Conservation (phyloP, 2,797 vertebrate species). For the Melanotaenia maccullochi region DNA sequence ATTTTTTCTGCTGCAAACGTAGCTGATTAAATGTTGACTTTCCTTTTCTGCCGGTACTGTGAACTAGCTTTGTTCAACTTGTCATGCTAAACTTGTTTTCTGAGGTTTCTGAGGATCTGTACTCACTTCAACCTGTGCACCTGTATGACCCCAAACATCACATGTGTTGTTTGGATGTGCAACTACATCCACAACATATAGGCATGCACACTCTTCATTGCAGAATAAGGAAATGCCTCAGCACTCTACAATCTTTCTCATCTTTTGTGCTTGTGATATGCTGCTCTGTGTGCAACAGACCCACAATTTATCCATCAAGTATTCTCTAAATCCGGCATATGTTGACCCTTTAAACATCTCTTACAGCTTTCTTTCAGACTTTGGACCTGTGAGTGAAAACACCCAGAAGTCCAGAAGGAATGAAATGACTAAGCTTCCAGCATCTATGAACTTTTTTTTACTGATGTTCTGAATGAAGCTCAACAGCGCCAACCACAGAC, state of each 20-base stretch:
- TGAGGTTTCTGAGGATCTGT: conserved; percentile 25
- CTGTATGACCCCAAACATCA: conserved; percentile 66
- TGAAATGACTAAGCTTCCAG: conserved; percentile 23
- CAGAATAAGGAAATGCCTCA: conserved; percentile 4
- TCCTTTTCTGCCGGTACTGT: neutral
- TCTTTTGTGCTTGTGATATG: neutral
- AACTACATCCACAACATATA: conserved; percentile 25
- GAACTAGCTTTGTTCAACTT: neutral
- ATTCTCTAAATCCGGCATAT: neutral
- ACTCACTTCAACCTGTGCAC: conserved; percentile 61
- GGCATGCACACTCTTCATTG: conserved; percentile 3
- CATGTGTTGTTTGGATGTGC: conserved; percentile 22
- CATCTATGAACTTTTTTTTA: conserved; percentile 33
- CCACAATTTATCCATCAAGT: neutral
- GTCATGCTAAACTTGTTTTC: conserved; percentile 12
- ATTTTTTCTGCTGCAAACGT: neutral
- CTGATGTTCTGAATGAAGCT: conserved; percentile 39
- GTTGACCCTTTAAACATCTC: neutral
- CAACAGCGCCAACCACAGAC: conserved; percentile 62
- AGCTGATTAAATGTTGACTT: neutral
- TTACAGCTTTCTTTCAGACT: neutral
- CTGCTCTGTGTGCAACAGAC: neutral
- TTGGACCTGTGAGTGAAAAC: conserved; percentile 1
- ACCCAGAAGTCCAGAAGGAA: conserved; percentile 13
- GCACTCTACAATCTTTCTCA: neutral